Percentiles rank a stretch among this genome's conserved stretches.
phyloP scores from a whole-genome alignment of 2,797 vertebrate genomes.

The Eremophila alpestris region DNA sequence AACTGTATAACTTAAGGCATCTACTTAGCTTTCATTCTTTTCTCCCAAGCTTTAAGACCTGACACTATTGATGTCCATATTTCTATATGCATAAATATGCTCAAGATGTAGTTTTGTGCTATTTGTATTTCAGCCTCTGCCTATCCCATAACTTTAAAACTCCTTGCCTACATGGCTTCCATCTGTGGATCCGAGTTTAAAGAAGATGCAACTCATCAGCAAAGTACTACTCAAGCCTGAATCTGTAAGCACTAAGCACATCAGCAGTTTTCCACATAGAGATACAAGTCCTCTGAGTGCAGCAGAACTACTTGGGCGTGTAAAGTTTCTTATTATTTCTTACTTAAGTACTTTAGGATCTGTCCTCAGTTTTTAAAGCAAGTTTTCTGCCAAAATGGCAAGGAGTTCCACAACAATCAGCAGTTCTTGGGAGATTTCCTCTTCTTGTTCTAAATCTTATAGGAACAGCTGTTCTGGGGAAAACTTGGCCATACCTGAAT shows the following conservation, averaged over 20 bases:
- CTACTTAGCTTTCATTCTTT: not conserved
- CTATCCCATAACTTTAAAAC: conserved; percentile 1
- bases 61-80: not conserved
- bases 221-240: not conserved
- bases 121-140: not conserved
- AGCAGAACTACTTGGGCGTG: not conserved
- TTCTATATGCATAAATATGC: not conserved
- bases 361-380: conserved; percentile 37
- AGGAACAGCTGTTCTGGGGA: conserved; percentile 59
- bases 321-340: conserved; percentile 1
- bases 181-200: not conserved
- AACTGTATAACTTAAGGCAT: not conserved
- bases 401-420: conserved; percentile 55
- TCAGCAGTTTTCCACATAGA: not conserved
- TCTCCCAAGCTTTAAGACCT: not conserved
- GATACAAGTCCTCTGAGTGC: not conserved
- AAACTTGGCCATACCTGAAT: conserved; percentile 46
- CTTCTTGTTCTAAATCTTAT: conserved; percentile 62
- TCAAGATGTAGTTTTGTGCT: not conserved
- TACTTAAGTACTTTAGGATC: conserved; percentile 25
- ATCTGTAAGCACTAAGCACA: conserved; percentile 18
- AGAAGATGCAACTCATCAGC: not conserved
- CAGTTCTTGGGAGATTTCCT: conserved; percentile 64
- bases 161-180: not conserved
- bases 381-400: conserved; percentile 58